Evolutionary conservation across 2,888 invertebrate genomes (phyloP).

Genomic region (Yponomeuta cagnagella): DNA sequence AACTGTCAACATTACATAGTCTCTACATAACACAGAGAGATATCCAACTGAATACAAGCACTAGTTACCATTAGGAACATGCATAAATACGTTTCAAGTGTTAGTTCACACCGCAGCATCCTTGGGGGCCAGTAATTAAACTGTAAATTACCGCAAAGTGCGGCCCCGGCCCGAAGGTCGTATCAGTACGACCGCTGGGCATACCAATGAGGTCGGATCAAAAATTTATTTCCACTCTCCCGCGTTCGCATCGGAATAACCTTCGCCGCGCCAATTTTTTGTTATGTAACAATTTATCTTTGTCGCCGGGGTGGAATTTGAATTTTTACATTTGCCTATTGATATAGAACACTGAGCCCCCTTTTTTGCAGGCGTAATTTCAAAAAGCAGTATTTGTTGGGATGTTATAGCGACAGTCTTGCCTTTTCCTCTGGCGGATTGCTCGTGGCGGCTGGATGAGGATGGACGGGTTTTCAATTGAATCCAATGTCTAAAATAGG

Average conservation of each 20-base stretch:
- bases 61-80: conserved; percentile 8
- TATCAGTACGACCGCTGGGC: conserved; percentile 49
- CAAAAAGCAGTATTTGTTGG: background rate
- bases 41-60: background rate
- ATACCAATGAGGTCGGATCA: conserved; percentile 61
- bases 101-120: conserved; percentile 11
- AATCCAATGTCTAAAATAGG: no score
- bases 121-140: conserved; percentile 56
- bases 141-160: conserved; percentile 69
- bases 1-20: background rate
- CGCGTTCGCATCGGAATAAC: conserved; percentile 20
- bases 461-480: no score
- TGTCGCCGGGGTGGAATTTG: conserved; percentile 1
- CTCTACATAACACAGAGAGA: background rate
- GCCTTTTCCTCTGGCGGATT: no score
- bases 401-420: no score
- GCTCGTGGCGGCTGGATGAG: no score
- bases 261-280: background rate
- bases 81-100: conserved; percentile 13
- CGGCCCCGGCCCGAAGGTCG: conserved; percentile 59
- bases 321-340: background rate
- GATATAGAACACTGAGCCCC: no score
- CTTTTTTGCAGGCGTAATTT: background rate
- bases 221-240: conserved; percentile 46
- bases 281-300: conserved; percentile 6